phyloP scores from a whole-genome alignment of 1,140 invertebrate genomes.

The Stratiolaelaps scimitus region DNA sequence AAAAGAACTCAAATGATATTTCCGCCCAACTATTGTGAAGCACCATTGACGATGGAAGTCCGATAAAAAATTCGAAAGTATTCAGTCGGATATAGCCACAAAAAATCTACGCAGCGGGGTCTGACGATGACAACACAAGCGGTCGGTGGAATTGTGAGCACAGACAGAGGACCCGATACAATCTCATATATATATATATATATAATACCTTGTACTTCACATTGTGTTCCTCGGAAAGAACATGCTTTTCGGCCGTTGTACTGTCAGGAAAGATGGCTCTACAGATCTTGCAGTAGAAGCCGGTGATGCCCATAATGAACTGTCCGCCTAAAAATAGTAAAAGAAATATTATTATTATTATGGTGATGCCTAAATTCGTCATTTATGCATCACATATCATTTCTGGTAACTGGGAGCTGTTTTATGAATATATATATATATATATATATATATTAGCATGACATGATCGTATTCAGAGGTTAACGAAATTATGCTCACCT shows the following conservation, averaged over 20 bases:
- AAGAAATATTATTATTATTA: not conserved
- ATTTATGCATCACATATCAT: not conserved
- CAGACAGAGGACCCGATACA: too few relatives aligned
- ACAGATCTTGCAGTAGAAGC: conserved; percentile 7
- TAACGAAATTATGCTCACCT: not conserved
- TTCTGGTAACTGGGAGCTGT: not conserved
- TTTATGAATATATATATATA: not conserved
- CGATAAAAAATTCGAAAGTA: too few relatives aligned
- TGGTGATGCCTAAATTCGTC: not conserved
- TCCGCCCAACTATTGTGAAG: too few relatives aligned
- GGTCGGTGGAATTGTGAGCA: too few relatives aligned
- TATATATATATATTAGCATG: too few relatives aligned
- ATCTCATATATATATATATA: too few relatives aligned
- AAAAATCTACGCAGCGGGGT: too few relatives aligned
- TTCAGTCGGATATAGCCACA: too few relatives aligned
- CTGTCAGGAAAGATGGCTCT: conserved; percentile 13
- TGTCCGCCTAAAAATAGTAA: conserved; percentile 1
- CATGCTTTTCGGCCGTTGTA: not conserved
- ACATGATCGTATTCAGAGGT: too few relatives aligned
- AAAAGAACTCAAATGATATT: not conserved
- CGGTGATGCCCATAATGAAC: conserved; percentile 2
- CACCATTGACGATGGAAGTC: too few relatives aligned
- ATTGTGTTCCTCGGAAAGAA: conserved; percentile 14
- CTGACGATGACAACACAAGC: too few relatives aligned
- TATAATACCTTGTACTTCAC: conserved; percentile 20